A percentile compares a stretch with the other conserved stretches of the same genome.
These are phyloP conservation scores for Sebastes nivosus DNA, from an alignment of 2,797 vertebrate genomes.

Conservation along the genomic window DNA sequence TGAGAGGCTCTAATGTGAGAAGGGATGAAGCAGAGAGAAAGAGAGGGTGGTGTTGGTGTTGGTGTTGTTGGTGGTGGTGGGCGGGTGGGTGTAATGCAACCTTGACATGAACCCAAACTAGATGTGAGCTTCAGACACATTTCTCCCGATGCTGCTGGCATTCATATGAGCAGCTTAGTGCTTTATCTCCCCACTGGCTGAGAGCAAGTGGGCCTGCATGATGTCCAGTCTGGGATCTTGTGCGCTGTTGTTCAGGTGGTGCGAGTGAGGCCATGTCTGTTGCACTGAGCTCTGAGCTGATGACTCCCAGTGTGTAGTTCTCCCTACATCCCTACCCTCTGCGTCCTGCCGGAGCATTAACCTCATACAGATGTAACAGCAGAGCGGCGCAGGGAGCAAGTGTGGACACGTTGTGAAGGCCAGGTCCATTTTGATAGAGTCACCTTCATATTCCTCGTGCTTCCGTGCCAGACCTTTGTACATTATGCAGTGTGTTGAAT, in stretches of 20 bases:
- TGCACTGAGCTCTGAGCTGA: conserved; percentile 44
- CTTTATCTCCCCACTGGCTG: conserved; percentile 49
- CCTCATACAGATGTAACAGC: conserved; percentile 30
- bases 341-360: conserved; percentile 32
- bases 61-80: conserved; percentile 39
- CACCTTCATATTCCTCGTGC: conserved; percentile 34
- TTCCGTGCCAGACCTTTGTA: conserved; percentile 58
- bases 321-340: conserved; percentile 24
- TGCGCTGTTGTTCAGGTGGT: conserved; percentile 49
- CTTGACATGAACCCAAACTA: conserved; percentile 77
- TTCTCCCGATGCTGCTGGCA: conserved; percentile 61
- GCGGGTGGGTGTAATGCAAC: conserved; percentile 67
- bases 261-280: conserved; percentile 38
- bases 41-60: conserved; percentile 16
- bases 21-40: conserved; percentile 69
- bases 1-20: conserved; percentile 82
- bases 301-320: conserved; percentile 26
- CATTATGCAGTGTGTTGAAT: conserved; percentile 68
- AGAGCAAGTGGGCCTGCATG: conserved; percentile 46
- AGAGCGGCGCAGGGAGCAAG: conserved; percentile 15
- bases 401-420: conserved; percentile 33
- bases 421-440: conserved; percentile 27
- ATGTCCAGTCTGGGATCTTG: conserved; percentile 52
- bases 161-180: conserved; percentile 68
- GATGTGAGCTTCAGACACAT: conserved; percentile 67